Conservation (phyloP, 2,113 vertebrate genomes). For the Glaucomys volans region DNA sequence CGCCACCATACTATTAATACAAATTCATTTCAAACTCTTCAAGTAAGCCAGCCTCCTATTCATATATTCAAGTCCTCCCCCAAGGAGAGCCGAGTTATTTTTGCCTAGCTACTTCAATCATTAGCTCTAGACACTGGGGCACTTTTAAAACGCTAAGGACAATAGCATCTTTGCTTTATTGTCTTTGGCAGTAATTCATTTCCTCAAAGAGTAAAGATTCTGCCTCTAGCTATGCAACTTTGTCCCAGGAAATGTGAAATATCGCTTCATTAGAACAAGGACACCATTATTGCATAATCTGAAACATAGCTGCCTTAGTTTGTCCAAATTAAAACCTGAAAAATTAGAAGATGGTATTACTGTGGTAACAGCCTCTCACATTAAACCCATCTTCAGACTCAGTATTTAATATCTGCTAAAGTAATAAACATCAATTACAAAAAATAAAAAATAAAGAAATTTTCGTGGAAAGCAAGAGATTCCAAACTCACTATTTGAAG, state of each 20-base stretch:
- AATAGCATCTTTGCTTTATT: conserved; percentile 69
- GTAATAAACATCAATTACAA: background rate
- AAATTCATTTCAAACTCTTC: conserved; percentile 22
- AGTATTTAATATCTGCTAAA: background rate
- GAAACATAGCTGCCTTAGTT: conserved; percentile 42
- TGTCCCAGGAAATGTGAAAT: conserved; percentile 65
- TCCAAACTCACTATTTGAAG: background rate
- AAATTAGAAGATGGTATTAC: background rate
- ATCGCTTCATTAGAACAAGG: conserved; percentile 72
- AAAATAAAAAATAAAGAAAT: background rate
- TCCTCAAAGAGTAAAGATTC: conserved; percentile 75
- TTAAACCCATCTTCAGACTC: conserved; percentile 22
- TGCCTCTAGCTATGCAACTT: conserved; percentile 55
- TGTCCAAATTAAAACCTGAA: conserved; percentile 52
- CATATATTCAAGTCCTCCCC: background rate
- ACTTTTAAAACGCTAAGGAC: conserved; percentile 56
- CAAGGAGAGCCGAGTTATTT: background rate
- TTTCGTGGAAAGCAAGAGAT: background rate
- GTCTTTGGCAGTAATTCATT: conserved; percentile 73
- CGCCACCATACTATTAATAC: background rate
- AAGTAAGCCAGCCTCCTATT: background rate
- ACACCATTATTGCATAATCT: conserved; percentile 69
- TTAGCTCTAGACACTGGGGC: conserved; percentile 12
- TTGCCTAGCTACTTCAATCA: conserved; percentile 15
- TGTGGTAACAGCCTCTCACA: background rate